These are phyloP conservation scores for Zootoca vivipara DNA, from an alignment of 2,113 vertebrate species.

Conservation along the genomic window DNA sequence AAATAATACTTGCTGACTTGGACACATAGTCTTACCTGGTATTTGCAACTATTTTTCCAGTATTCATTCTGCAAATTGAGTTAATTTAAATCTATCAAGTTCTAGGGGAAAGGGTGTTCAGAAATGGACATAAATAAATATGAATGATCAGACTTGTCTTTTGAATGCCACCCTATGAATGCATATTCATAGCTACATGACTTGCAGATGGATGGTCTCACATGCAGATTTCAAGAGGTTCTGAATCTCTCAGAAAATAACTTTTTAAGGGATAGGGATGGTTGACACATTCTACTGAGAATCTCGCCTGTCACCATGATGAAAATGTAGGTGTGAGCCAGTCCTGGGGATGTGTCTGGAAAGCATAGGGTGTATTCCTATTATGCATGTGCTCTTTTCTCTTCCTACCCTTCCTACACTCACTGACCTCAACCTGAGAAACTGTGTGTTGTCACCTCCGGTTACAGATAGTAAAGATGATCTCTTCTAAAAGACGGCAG, in stretches of 20 bases:
- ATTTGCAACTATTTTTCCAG: not conserved
- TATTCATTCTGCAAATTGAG: not conserved
- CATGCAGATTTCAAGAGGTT: not conserved
- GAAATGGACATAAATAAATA: too few species aligned
- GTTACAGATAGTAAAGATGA: not conserved
- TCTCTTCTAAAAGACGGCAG: not conserved
- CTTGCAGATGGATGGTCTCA: not conserved
- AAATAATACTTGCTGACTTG: not conserved
- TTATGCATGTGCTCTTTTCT: not conserved
- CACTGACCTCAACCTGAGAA: not conserved
- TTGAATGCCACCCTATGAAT: not conserved
- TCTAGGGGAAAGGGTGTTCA: not conserved
- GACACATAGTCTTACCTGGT: not conserved
- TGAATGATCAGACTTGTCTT: not conserved
- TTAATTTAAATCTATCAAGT: not conserved
- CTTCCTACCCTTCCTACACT: not conserved
- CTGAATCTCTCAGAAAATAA: not conserved
- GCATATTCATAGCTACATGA: not conserved
- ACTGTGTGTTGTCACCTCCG: not conserved
- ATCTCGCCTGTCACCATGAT: not conserved
- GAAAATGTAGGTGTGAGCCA: not conserved
- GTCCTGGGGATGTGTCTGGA: not conserved
- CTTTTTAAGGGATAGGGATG: not conserved
- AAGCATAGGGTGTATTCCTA: not conserved
- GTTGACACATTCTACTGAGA: not conserved